phyloP scores from a whole-genome alignment of 2,797 vertebrate genomes.

The Aldrovandia affinis region DNA sequence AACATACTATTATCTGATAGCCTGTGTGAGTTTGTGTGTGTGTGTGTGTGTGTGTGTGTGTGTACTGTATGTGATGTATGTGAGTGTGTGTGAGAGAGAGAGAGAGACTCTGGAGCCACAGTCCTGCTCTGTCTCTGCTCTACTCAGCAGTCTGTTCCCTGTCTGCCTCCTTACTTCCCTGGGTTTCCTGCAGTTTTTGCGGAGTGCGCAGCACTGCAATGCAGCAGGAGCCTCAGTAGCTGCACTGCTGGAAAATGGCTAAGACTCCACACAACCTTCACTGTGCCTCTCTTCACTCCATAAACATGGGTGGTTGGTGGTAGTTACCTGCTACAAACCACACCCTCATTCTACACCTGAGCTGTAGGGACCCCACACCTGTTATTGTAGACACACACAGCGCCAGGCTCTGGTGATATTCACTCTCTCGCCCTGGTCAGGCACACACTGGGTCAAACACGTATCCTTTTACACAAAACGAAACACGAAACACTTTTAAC shows the following conservation, averaged over 20 bases:
- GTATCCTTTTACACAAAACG: background rate
- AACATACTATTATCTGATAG: background rate
- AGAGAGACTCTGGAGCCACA: background rate
- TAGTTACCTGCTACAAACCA: background rate
- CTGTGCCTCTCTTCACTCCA: background rate
- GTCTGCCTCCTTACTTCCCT: conserved; percentile 25
- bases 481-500: background rate
- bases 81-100: background rate
- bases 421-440: background rate
- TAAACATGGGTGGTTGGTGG: background rate
- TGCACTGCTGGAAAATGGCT: background rate
- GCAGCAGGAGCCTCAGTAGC: conserved; percentile 32
- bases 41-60: background rate
- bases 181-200: conserved; percentile 41
- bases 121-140: background rate
- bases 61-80: background rate
- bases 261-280: background rate
- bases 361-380: background rate
- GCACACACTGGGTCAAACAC: no score
- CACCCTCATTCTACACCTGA: no score
- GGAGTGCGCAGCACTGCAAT: conserved; percentile 53
- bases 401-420: background rate
- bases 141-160: conserved; percentile 20
- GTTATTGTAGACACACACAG: background rate
- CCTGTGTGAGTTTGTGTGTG: background rate